phyloP scores from a whole-genome alignment of 2,888 invertebrate species.

The Sarcophaga carnaria region DNA sequence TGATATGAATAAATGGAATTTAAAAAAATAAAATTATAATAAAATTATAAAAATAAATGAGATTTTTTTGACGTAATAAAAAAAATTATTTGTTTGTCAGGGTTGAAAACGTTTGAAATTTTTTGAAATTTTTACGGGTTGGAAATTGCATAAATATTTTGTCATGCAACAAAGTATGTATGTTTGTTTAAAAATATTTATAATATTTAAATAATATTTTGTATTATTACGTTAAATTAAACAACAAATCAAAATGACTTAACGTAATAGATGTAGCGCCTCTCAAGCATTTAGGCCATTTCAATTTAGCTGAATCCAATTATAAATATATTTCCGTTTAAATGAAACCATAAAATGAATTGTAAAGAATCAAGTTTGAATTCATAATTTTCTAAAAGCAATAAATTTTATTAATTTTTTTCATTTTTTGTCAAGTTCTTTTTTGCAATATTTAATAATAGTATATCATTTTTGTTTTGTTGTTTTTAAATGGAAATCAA shows the following conservation, averaged over 20 bases:
- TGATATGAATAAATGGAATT: neutral
- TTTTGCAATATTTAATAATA: constrained; percentile 7
- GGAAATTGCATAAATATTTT: too few species aligned
- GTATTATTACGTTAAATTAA: neutral
- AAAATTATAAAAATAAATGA: neutral
- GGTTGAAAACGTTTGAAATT: neutral
- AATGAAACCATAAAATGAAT: constrained; percentile 1
- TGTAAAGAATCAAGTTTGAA: neutral
- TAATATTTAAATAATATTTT: too few species aligned
- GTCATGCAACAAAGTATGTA: too few species aligned
- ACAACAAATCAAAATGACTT: neutral
- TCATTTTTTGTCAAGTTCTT: neutral
- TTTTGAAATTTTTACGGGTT: neutral
- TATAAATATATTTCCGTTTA: constrained; percentile 44
- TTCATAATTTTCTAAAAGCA: constrained; percentile 47
- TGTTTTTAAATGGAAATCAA: constrained; percentile 23
- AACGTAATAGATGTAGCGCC: neutral
- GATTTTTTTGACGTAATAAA: neutral
- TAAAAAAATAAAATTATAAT: constrained; percentile 4
- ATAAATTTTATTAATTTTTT: constrained; percentile 31
- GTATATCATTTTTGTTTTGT: constrained; percentile 6
- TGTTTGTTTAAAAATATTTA: too few species aligned
- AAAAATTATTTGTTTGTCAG: neutral
- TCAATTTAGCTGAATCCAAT: constrained; percentile 36
- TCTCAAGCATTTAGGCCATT: neutral